Evolutionary conservation across 2,113 vertebrate species (phyloP), one percentile per base, ranked within the genome.

Genomic region (Toxostoma redivivum): DNA sequence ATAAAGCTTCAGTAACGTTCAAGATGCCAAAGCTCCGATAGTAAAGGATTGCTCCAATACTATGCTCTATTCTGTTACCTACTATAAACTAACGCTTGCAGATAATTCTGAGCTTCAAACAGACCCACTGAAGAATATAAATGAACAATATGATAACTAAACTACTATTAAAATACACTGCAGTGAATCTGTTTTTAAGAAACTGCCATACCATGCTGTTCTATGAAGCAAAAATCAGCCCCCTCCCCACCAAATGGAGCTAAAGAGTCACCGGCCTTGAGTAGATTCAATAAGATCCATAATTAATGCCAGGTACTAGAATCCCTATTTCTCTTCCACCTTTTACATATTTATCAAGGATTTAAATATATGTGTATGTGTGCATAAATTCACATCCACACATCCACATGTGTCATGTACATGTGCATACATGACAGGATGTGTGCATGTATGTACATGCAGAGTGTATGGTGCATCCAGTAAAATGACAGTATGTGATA

Each of bases 401-500:
- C 5, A 31, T n/a, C 11, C 58, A 72, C 15, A 15, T 11, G 5
- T 8, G 42, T 19, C 28, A 10, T 22, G 40, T 30, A 37, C 45
- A n/a, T 11, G 33, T 47, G 30, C 23, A 38, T 1, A 38, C 19
- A 11, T 5, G 54, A 21, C 54, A 69, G 60, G 37, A 51, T 8
- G 6, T 15, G 33, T 40, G 9, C 7, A 28, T 2, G 1, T 15
- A 48, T 1, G 8, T 65, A 23, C 25, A 35, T 8, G 31, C 28
- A 23, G 53, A 60, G 28, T 2, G 16, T 31, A 44, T 25, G 11
- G 35, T 21, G 25, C 44, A 54, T 45, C 42, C 47, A 58, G 19
- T 17, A 73, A 85, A 60, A 74, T 12, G 37, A 77, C 13, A 15
- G 8, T 7, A 65, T 5, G 4, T 23, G 12, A 21, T 2, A 64